phyloP scores from a whole-genome alignment of 2,113 vertebrate species.

The Aphelocoma coerulescens region DNA sequence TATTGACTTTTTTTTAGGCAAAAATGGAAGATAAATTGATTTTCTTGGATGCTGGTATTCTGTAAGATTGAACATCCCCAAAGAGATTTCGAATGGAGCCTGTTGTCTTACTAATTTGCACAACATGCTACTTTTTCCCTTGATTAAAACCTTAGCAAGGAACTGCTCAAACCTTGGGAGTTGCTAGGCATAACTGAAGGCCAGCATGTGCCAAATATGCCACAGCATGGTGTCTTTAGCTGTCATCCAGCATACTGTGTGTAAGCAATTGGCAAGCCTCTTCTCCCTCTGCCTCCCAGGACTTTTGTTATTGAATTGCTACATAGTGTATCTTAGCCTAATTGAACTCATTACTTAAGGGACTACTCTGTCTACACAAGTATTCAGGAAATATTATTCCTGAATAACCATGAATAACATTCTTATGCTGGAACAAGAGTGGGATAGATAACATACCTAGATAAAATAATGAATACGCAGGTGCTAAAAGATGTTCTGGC shows the following conservation, averaged over 20 bases:
- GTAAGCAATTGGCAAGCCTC: slow-evolving; percentile 15
- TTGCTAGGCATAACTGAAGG: not conserved
- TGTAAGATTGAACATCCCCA: not conserved
- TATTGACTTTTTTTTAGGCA: not conserved
- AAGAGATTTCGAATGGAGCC: slow-evolving; percentile 7
- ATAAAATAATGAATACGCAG: not conserved
- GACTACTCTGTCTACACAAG: slow-evolving; percentile 25
- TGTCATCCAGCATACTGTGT: slow-evolving; percentile 28
- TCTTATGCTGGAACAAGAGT: not conserved
- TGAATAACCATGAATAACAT: not conserved
- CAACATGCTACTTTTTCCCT: not conserved
- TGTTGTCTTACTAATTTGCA: slow-evolving; percentile 16
- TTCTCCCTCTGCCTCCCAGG: slow-evolving; percentile 17
- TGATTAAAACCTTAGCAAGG: slow-evolving; percentile 17
- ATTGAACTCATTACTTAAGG: slow-evolving; percentile 52
- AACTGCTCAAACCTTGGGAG: slow-evolving; percentile 1
- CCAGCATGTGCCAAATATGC: slow-evolving; percentile 43
- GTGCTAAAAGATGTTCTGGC: not conserved
- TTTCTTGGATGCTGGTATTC: not conserved
- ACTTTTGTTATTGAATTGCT: slow-evolving; percentile 49
- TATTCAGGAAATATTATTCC: slow-evolving; percentile 33
- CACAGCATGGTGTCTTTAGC: slow-evolving; percentile 29
- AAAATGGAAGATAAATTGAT: slow-evolving; percentile 6
- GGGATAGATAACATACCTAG: not conserved
- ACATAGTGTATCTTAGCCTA: slow-evolving; percentile 39